These are phyloP conservation scores for Hypothenemus hampei DNA, from an alignment of 1,140 invertebrate species.

Conservation along the genomic window DNA sequence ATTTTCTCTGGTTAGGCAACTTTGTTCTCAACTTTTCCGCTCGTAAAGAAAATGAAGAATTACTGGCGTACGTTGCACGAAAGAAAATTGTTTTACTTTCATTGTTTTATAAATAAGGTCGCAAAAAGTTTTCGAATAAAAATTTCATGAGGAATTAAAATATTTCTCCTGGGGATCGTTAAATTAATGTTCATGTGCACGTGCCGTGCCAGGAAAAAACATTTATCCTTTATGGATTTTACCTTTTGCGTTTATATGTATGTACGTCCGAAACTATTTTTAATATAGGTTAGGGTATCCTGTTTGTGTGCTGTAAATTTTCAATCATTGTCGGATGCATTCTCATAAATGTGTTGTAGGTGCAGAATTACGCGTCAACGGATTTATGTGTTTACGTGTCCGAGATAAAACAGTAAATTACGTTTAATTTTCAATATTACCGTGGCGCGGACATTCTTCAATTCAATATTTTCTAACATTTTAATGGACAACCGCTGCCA, in stretches of 20 bases:
- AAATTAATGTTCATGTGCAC: conserved; percentile 23
- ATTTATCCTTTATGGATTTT: conserved; percentile 16
- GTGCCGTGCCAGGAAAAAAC: conserved; percentile 4
- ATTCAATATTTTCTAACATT: neutral
- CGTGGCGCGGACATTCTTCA: neutral
- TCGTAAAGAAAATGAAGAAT: conserved; percentile 28
- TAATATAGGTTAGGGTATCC: conserved; percentile 10
- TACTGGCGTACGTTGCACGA: conserved; percentile 6
- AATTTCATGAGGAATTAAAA: conserved; percentile 1
- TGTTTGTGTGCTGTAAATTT: conserved; percentile 10
- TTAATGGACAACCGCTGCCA: too few relatives aligned
- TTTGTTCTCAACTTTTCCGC: conserved; percentile 24
- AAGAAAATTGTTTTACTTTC: conserved; percentile 23
- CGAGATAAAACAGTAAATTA: conserved; percentile 13
- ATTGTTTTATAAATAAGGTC: conserved; percentile 10
- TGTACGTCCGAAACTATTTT: conserved; percentile 11
- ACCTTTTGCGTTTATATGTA: too few relatives aligned
- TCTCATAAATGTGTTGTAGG: conserved; percentile 16
- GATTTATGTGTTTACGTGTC: conserved; percentile 17
- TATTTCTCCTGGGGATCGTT: too few relatives aligned
- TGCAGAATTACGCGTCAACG: conserved; percentile 9
- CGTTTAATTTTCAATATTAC: conserved; percentile 12
- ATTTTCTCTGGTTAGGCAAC: conserved; percentile 33
- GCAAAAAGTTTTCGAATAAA: conserved; percentile 9
- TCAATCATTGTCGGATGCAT: conserved; percentile 14